Evolutionary conservation across 2,888 invertebrate species (phyloP).

Genomic region (Aphidoletes aphidimyza): DNA sequence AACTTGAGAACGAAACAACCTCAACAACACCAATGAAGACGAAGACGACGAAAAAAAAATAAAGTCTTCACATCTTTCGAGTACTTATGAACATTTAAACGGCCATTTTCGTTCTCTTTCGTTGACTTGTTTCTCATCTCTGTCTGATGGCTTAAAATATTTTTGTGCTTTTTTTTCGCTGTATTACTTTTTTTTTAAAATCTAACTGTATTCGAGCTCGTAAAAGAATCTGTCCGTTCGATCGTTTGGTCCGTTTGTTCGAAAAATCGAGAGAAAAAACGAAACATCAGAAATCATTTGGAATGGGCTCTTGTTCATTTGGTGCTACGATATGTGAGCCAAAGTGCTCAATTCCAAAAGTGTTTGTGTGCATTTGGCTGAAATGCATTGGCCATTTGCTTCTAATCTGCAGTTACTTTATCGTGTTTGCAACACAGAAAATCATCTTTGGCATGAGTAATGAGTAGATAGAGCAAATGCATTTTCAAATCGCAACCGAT

Average conservation of each 20-base stretch:
- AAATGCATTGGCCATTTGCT: constrained; percentile 4
- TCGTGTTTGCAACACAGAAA: background rate
- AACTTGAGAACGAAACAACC: background rate
- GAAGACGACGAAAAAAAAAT: background rate
- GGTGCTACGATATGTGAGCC: background rate
- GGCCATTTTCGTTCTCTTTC: constrained; percentile 30
- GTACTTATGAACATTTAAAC: background rate
- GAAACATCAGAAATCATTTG: constrained; percentile 18
- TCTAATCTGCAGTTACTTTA: constrained; percentile 1
- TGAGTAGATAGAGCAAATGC: background rate
- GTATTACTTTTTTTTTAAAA: background rate
- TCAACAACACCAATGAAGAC: background rate
- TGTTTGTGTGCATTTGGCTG: background rate
- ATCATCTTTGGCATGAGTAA: constrained; percentile 35
- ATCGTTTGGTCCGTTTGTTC: too few species aligned
- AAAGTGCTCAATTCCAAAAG: background rate
- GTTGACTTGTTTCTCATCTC: background rate
- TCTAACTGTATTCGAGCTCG: constrained; percentile 6
- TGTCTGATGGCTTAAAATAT: background rate
- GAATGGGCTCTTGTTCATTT: background rate
- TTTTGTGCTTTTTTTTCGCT: background rate
- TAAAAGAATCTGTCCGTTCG: background rate
- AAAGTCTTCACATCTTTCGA: background rate
- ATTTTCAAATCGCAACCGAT: constrained; percentile 42
- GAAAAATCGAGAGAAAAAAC: background rate